These are phyloP conservation scores for Colletes collaris DNA, from an alignment of 2,888 invertebrate species.

Conservation along the genomic window DNA sequence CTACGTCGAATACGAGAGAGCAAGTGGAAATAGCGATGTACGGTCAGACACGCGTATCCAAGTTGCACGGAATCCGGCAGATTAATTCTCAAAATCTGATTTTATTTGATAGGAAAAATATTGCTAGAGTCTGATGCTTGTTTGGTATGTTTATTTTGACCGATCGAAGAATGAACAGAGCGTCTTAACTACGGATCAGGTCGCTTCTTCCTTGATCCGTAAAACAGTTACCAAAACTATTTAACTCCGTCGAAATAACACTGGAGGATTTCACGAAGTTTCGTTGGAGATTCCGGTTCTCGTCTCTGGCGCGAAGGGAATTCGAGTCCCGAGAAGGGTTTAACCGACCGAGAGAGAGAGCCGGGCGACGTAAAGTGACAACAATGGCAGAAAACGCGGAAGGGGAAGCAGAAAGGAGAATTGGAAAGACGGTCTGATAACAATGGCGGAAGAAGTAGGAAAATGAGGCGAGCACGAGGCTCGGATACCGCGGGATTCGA, in stretches of 20 bases:
- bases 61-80: too few relatives aligned
- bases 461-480: constrained; percentile 31
- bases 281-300: neutral
- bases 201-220: constrained; percentile 15
- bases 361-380: constrained; percentile 26
- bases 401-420: constrained; percentile 35
- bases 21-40: too few relatives aligned
- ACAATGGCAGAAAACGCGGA: constrained; percentile 47
- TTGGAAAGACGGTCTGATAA: constrained; percentile 38
- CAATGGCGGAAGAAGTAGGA: constrained; percentile 40
- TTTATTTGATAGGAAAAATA: too few relatives aligned
- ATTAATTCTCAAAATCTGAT: too few relatives aligned
- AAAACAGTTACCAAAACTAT: constrained; percentile 33
- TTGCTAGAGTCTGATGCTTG: neutral
- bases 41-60: too few relatives aligned
- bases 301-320: neutral
- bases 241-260: constrained; percentile 16
- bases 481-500: constrained; percentile 49
- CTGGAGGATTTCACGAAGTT: neutral
- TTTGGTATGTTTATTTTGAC: constrained; percentile 3
- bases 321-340: constrained; percentile 11
- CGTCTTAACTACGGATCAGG: neutral
- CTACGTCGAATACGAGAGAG: too few relatives aligned
- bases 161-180: neutral
- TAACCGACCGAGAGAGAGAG: constrained; percentile 24